Percentiles rank a stretch among this genome's conserved stretches.
Conservation (phyloP, 2,113 vertebrate genomes). For the rat (Rattus norvegicus) region DNA sequence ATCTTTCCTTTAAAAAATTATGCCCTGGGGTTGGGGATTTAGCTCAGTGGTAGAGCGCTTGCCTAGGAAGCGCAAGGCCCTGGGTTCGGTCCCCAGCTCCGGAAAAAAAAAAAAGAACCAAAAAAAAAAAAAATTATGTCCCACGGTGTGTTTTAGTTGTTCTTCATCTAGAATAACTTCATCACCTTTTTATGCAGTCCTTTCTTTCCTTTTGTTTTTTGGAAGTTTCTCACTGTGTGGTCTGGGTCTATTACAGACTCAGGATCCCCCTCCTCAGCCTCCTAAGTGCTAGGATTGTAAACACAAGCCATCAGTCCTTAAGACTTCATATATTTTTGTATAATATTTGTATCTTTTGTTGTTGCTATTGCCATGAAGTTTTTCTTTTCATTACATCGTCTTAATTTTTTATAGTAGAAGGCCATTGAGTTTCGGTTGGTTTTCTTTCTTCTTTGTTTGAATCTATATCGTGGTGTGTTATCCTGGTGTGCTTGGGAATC, state of each 20-base stretch:
- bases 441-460: not conserved
- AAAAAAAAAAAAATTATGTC: not conserved
- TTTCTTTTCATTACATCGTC: not conserved
- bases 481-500: not conserved
- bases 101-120: too few species aligned
- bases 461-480: not conserved
- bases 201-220: not conserved
- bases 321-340: not conserved
- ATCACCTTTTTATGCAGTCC: not conserved
- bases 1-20: not conserved
- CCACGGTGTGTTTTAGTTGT: not conserved
- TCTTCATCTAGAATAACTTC: not conserved
- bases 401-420: not conserved
- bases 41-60: too few species aligned
- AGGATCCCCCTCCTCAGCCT: not conserved
- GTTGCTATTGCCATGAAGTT: not conserved
- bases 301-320: not conserved
- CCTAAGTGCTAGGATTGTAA: not conserved
- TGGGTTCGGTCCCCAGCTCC: too few species aligned
- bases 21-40: too few species aligned
- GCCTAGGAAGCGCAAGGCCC: too few species aligned
- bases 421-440: not conserved
- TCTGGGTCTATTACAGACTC: not conserved
- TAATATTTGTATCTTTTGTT: not conserved
- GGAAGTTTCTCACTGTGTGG: not conserved